Base-by-base conservation (phyloP, 2,888 invertebrate species). In the Tenthredo livida region DNA sequence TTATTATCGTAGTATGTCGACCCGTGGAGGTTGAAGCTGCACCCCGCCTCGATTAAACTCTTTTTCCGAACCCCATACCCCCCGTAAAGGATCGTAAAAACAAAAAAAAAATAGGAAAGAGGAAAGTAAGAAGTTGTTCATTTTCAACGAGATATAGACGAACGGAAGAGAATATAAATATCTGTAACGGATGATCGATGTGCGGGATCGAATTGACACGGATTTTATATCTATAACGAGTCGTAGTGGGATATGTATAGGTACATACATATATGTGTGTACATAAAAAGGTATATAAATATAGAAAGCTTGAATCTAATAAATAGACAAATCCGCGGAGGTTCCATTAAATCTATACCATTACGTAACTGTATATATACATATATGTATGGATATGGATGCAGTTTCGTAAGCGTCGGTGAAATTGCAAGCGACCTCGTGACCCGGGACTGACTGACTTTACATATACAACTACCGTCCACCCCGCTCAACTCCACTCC, bases 371-470 rank as follows among this genome's bases (percentile, higher is more conserved):
- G 29, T 67, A 29, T 65, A 65, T 15, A 67, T 33, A 67, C 10
- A 67, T n/a, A 54, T 54, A n/a, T 54, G 3, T 54, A 54, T 54
- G n/a, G 17, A 43, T 43, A 29, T 29, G 17, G 43, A 43, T 73
- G 72, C 72, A 73, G 72, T 73, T 73, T 73, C 72, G 72, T 73
- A 73, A 73, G 72, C 72, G 72, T 73, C 67, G 67, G 29, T 77
- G 54, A 77, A 77, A 77, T 77, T 77, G 77, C 77, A 77, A 50
- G 50, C 77, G 77, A 77, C 77, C 77, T 54, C 77, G 33, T 77
- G 77, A 77, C 77, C 77, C 77, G 33, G 33, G 40, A 73, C 72
- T 40, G 72, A 43, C 72, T 43, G 43, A 73, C 72, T 73, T 43
- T 40, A 43, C 72, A 40, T 73, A 73, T 43, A 73, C 40, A 12